Conservation (phyloP, 2,888 invertebrate species). For the Teinopalpus imperialis region DNA sequence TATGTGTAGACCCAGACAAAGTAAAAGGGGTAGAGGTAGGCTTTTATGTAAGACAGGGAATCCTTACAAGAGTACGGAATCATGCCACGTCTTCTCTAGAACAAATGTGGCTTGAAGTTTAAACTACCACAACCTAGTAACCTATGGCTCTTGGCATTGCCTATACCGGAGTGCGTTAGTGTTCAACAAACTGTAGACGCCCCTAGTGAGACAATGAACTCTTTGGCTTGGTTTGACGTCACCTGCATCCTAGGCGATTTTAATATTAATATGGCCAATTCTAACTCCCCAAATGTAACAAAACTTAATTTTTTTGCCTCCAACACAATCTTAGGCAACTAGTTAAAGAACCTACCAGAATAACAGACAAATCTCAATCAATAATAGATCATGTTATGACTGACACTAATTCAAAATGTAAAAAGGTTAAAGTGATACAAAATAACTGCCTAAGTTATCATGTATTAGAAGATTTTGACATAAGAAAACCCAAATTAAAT, state of each 20-base stretch:
- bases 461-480: no score
- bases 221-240: background rate
- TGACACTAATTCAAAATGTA: background rate
- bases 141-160: background rate
- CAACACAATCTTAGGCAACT: constrained; percentile 25
- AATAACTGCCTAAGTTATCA: constrained; percentile 17
- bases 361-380: constrained; percentile 20
- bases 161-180: background rate
- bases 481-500: no score
- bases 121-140: background rate
- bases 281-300: constrained; percentile 4
- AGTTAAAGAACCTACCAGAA: constrained; percentile 26
- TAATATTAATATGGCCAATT: background rate
- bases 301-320: constrained; percentile 12
- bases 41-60: constrained; percentile 5
- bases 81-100: constrained; percentile 1
- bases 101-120: no score
- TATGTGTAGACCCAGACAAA: constrained; percentile 6
- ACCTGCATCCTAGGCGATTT: no score
- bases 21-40: constrained; percentile 9
- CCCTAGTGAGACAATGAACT: background rate
- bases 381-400: constrained; percentile 27
- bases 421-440: constrained; percentile 14
- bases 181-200: background rate
- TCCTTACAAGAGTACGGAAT: constrained; percentile 1